These are phyloP conservation scores for Rhyacophila evoluta DNA, from an alignment of 2,888 invertebrate genomes.

Conservation along the genomic window DNA sequence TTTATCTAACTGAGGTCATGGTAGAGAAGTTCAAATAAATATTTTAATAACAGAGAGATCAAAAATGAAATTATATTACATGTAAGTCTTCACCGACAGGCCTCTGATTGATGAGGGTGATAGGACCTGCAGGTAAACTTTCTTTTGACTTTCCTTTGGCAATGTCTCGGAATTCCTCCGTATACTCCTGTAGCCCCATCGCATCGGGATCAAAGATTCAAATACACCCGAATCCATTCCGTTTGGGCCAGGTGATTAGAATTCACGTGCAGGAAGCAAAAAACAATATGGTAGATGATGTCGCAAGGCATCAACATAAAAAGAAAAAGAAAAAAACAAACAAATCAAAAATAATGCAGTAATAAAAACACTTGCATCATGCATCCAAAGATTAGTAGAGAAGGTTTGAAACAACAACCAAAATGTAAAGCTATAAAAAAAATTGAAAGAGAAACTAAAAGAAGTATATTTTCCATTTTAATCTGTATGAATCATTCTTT, in stretches of 20 bases:
- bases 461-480: no score
- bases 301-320: constrained; percentile 57
- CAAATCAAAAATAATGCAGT: constrained; percentile 36
- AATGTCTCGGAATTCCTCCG: constrained; percentile 97
- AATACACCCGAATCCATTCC: neutral
- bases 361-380: constrained; percentile 34
- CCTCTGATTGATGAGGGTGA: constrained; percentile 95
- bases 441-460: no score
- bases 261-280: constrained; percentile 61
- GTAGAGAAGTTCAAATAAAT: no score
- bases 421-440: no score
- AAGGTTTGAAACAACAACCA: neutral
- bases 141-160: constrained; percentile 95
- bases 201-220: constrained; percentile 3
- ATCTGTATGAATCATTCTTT: no score
- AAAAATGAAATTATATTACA: constrained; percentile 64
- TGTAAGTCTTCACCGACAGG: constrained; percentile 96
- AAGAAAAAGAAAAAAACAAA: constrained; percentile 50
- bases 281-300: constrained; percentile 56
- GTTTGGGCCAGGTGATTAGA: constrained; percentile 59
- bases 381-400: neutral
- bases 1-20: no score
- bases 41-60: constrained; percentile 23
- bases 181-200: constrained; percentile 81
- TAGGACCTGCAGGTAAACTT: constrained; percentile 90